Base-by-base conservation (phyloP, 2,888 invertebrate species). In the Cheilosia impressa region DNA sequence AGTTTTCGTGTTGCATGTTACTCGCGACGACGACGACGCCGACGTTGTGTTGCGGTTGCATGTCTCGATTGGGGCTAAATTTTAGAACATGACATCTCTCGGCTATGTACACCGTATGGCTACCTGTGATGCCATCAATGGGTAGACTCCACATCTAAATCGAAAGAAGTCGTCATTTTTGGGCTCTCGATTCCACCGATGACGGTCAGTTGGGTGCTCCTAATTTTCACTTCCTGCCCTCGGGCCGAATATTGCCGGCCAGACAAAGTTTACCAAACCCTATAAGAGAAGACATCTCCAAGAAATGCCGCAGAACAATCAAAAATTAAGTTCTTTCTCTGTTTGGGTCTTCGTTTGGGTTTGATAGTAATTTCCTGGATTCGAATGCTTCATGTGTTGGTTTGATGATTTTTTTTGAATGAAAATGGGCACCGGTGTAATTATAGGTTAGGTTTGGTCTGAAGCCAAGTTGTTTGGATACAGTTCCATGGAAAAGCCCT, bases 171-270 rank as follows among this genome's bases (percentile, higher is more conserved):
- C 78, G 78, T 78, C 68, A 73, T 68, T 83, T 79, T 68, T 38
- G 47, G 63, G 50, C 55, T 78, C 45, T 34, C 38, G 31, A 50
- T 17, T 38, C 13, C 43, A 17, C 7, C 66, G 34, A 5, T n/a
- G 19, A 41, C 24, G 10, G 58, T 53, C 58, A 57, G 41, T 60
- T 13, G 41, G 45, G 60, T 22, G 71, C 58, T 83, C 47, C 80
- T 84, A 84, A 84, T 84, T 84, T 84, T 71, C 84, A 84, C 84
- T 84, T 84, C 84, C 84, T 84, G 84, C 80, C 84, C 71, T 15
- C 53, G 58, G 84, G 84, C 60, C 65, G 84, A 84, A 80, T 31
- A 31, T 71, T 65, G 47, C n/a, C 43, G 60, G 10, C 71, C 80
- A 75, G 75, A 84, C 75, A 65, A 71, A 75, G 47, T 79, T 83